A percentile compares a stretch with the other conserved stretches of the same genome.
phyloP scores from a whole-genome alignment of 2,888 invertebrate genomes.

The Deilephila porcellus region DNA sequence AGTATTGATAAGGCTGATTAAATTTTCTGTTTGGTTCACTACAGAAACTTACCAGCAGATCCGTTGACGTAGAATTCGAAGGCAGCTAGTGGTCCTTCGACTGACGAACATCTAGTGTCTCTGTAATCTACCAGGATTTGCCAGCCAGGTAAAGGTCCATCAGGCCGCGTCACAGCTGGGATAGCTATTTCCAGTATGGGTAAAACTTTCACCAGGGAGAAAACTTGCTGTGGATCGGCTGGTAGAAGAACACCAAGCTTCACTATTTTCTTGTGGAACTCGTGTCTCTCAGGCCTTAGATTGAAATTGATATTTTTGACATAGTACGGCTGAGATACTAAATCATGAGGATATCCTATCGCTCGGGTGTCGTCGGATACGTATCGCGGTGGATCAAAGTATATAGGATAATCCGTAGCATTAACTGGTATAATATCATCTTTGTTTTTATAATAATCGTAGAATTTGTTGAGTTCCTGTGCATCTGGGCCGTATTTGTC shows the following conservation, averaged over 20 bases:
- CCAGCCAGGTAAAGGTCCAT: slow-evolving; percentile 88
- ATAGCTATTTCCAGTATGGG: slow-evolving; percentile 90
- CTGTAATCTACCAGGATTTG: slow-evolving; percentile 87
- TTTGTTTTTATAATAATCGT: slow-evolving; percentile 58
- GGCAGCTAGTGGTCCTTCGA: slow-evolving; percentile 90
- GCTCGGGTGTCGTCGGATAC: slow-evolving; percentile 62
- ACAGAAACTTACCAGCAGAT: slow-evolving; percentile 84
- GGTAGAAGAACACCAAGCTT: slow-evolving; percentile 88
- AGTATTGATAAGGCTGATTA: neutral
- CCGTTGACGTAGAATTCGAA: slow-evolving; percentile 90
- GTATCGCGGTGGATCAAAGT: slow-evolving; percentile 48
- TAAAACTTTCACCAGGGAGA: slow-evolving; percentile 87
- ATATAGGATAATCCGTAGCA: slow-evolving; percentile 54
- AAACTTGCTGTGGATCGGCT: slow-evolving; percentile 85
- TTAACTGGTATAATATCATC: slow-evolving; percentile 58
- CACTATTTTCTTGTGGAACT: slow-evolving; percentile 77
- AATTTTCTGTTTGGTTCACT: neutral
- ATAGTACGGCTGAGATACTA: slow-evolving; percentile 66
- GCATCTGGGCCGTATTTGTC: slow-evolving; percentile 59
- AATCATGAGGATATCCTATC: slow-evolving; percentile 72
- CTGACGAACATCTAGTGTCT: slow-evolving; percentile 91
- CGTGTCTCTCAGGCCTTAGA: slow-evolving; percentile 67
- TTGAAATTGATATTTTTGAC: slow-evolving; percentile 75
- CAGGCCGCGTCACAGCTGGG: slow-evolving; percentile 83
- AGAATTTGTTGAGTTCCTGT: slow-evolving; percentile 65